phyloP scores from a whole-genome alignment of 1,140 invertebrate species.

The Drosophila mojavensis region DNA sequence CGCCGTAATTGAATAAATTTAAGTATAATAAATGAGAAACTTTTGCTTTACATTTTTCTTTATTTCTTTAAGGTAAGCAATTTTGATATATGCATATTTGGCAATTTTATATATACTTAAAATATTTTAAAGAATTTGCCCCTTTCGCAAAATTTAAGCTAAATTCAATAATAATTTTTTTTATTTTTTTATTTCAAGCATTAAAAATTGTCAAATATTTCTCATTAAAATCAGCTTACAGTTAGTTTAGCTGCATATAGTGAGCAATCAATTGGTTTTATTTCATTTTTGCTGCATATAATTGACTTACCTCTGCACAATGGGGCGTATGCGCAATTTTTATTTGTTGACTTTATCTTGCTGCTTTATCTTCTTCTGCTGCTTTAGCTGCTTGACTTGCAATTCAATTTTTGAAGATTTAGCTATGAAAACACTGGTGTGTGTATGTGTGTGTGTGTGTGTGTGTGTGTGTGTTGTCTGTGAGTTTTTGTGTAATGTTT shows the following conservation, averaged over 20 bases:
- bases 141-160: too few relatives aligned
- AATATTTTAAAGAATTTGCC: too few relatives aligned
- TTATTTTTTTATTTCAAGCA: too few relatives aligned
- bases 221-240: too few relatives aligned
- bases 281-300: slow-evolving; percentile 11
- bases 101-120: too few relatives aligned
- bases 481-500: slow-evolving; percentile 63
- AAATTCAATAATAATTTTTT: too few relatives aligned
- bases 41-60: too few relatives aligned
- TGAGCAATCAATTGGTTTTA: slow-evolving; percentile 10
- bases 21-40: too few relatives aligned
- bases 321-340: slow-evolving; percentile 70
- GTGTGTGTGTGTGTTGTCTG: slow-evolving; percentile 44
- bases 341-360: not conserved
- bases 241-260: not conserved
- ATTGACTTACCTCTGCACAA: slow-evolving; percentile 16
- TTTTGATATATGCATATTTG: too few relatives aligned
- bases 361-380: slow-evolving; percentile 18
- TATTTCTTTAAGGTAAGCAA: too few relatives aligned
- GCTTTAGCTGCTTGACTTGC: slow-evolving; percentile 59
- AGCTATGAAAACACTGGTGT: slow-evolving; percentile 56
- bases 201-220: too few relatives aligned
- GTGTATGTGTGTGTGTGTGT: slow-evolving; percentile 26
- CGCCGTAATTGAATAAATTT: too few relatives aligned
- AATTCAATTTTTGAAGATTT: slow-evolving; percentile 77